Base-by-base conservation (phyloP, 2,888 invertebrate species). In the Trissolcus japonicus region DNA sequence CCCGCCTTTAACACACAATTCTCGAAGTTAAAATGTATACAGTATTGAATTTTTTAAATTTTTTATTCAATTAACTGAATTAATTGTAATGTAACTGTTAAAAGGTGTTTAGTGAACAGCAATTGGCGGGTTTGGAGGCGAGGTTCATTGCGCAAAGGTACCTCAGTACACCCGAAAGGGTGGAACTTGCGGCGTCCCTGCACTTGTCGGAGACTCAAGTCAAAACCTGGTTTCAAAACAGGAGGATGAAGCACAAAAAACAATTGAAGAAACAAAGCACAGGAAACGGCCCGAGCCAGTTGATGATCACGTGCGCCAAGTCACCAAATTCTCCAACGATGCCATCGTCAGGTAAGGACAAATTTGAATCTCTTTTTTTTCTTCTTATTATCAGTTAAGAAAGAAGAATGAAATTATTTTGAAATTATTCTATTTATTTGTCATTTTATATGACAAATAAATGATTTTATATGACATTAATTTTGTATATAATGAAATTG, bases 141-240 rank as follows among this genome's bases (percentile, higher is more conserved):
- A 92, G 98, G 56, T 98, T 98, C 89, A 98, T 98, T 85, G 94
- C 95, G 1, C 98, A 98, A 88, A 92, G 98, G 71, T 98, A 98
- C 90, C 92, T 98, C 1, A 98, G 97, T 16, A 98, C 98, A 0
- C 98, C 98, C 0, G 98, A 98, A 89, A 91, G 98, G 6, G 97
- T 98, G 11, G 98, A 98, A 88, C 91, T 98, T 69, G 98, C 98
- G 0, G 94, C 95, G 0, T 96, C 97, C 0, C 92, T 98, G 57
- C 97, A 95, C 87, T 92, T 98, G 16, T 98, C 98, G 13, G 98
- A 98, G 90, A 98, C 98, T 0, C 94, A 98, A 91, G 96, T 98
- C 79, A 98, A 98, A 91, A 98, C 98, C 76, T 98, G 98, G 98
- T 98, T 98, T 90, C 98, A 98, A 90, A 98, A 98, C 90, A 91